Percentiles rank a stretch among this genome's conserved stretches.
Conservation (phyloP, 1,140 invertebrate genomes). For the Drosophila jambulina region DNA sequence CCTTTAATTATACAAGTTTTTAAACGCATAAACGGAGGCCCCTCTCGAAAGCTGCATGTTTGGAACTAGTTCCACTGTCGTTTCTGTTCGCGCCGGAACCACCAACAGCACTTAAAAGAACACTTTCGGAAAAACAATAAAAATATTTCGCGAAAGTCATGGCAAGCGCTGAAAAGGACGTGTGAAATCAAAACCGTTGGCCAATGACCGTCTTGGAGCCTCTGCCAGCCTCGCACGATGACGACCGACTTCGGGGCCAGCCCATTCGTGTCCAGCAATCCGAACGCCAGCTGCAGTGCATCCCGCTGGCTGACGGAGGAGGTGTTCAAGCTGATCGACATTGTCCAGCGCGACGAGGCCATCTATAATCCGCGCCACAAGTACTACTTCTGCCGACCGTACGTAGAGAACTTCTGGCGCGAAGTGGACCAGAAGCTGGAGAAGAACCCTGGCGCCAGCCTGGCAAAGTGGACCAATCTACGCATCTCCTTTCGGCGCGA, state of each 20-base stretch:
- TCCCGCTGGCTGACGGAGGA: conserved; percentile 82
- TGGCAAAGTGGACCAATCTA: conserved; percentile 84
- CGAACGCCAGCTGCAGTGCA: conserved; percentile 56
- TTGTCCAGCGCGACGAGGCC: conserved; percentile 80
- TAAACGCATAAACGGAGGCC: background rate
- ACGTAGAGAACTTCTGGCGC: conserved; percentile 83
- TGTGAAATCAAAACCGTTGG: background rate
- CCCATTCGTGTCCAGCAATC: conserved; percentile 60
- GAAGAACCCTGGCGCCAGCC: conserved; percentile 82
- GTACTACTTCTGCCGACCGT: conserved; percentile 82
- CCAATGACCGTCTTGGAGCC: background rate
- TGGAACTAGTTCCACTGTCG: conserved; percentile 4
- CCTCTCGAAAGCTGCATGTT: background rate
- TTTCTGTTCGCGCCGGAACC: conserved; percentile 13
- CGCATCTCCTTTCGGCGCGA: conserved; percentile 81
- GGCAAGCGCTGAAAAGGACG: conserved; percentile 9
- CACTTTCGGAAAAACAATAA: conserved; percentile 40
- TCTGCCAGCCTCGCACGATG: conserved; percentile 37
- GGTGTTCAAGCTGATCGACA: conserved; percentile 80
- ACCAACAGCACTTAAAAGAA: conserved; percentile 35
- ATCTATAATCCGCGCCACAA: conserved; percentile 83
- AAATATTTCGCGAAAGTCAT: conserved; percentile 41
- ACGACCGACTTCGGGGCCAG: conserved; percentile 55
- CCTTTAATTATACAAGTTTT: background rate
- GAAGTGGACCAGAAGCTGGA: conserved; percentile 79